Base-by-base conservation (phyloP, 1,140 invertebrate species). In the Amphibalanus amphitrite region DNA sequence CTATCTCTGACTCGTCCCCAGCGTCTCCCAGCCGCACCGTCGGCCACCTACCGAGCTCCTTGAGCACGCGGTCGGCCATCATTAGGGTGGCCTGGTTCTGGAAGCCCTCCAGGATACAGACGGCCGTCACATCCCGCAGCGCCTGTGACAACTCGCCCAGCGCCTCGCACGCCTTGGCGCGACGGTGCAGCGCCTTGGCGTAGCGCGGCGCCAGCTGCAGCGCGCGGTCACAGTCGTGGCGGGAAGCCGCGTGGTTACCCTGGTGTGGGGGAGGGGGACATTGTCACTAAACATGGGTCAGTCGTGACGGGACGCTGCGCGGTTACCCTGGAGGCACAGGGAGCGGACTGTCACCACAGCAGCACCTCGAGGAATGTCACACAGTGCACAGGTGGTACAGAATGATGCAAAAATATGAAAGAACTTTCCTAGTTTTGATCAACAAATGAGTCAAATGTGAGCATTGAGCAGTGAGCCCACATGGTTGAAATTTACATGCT, bases 71-170 rank as follows among this genome's bases (percentile, higher is more conserved):
- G 81, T 97, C 94, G 26, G 93, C 93, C 79, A 88, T 87, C 67
- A 87, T 79, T 25, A 97, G 81, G 65, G 88, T 88, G 70, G 81
- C 84, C 76, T 89, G 87, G 78, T 93, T 92, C 75, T 87, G 83
- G 81, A 95, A 98, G 73, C 86, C 85, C 82, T 97, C 93, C 71
- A 96, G 81, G 75, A 96, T 89, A 81, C 92, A 96, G 28, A 92
- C 90, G 69, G 90, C 88, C 25, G 93, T 96, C 0, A 95, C 86
- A 84, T 97, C 93, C 83, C 97, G 92, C 65, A 97, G 81, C 69
- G 90, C 88, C 70, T 88, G 83, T 75, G 88, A 84, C 73, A 92
- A 84, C 73, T 95, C 86, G 75, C 89, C 88, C 68, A 86, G 85
- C 28, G 87, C 83, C 81, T 96, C 91, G 75, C 87, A 85, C 23